Evolutionary conservation across 2,113 vertebrate genomes (phyloP).

Genomic region (Oxygymnocypris stewartii): DNA sequence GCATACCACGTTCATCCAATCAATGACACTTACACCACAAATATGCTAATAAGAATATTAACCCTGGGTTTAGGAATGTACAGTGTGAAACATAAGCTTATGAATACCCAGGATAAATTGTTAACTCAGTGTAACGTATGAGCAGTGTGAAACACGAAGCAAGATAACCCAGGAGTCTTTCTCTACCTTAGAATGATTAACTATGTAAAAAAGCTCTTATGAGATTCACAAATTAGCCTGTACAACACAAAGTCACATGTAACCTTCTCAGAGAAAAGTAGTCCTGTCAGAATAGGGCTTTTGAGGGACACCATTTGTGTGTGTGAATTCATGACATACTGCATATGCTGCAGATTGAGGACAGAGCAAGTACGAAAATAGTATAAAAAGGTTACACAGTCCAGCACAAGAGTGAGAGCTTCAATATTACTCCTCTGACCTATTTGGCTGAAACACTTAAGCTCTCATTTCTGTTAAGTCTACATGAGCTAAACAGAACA

Average conservation of each 20-base stretch:
- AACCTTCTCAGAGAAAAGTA: neutral
- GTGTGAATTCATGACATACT: neutral
- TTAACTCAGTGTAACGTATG: too few species aligned
- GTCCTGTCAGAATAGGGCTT: neutral
- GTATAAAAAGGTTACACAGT: neutral
- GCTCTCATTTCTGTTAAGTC: conserved; percentile 31
- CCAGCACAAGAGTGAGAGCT: conserved; percentile 2
- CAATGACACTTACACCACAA: too few species aligned
- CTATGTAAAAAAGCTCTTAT: neutral
- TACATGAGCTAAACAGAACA: neutral
- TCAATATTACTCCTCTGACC: conserved; percentile 27
- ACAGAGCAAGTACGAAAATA: neutral
- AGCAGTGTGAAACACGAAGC: too few species aligned
- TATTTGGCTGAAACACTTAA: conserved; percentile 21
- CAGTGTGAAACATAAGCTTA: too few species aligned
- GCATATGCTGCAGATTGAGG: neutral
- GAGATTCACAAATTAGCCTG: neutral
- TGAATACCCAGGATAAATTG: too few species aligned
- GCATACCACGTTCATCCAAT: too few species aligned
- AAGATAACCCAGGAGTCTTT: too few species aligned
- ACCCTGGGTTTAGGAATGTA: too few species aligned
- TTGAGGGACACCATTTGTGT: neutral
- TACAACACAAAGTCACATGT: neutral
- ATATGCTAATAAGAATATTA: too few species aligned
- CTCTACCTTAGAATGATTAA: neutral